These are phyloP conservation scores for Puffinus mauretanicus DNA, from an alignment of 2,113 vertebrate genomes.

Conservation along the genomic window DNA sequence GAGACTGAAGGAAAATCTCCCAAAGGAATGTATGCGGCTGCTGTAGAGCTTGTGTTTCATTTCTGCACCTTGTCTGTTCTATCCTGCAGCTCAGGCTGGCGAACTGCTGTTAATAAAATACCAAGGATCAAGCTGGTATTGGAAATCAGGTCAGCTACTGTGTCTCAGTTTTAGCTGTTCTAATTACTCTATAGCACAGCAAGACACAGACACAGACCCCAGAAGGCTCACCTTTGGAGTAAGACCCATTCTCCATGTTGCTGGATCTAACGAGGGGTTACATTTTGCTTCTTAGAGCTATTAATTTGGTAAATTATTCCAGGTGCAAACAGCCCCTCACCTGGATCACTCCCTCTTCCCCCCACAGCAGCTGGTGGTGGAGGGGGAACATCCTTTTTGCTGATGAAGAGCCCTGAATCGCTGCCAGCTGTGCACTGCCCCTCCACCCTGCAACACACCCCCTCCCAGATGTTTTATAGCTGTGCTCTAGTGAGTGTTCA, in stretches of 20 bases:
- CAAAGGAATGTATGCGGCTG: neutral
- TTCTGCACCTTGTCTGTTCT: neutral
- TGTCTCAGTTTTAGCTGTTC: neutral
- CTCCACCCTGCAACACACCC: neutral
- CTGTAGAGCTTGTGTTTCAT: neutral
- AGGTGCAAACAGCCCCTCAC: neutral
- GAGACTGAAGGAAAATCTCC: neutral
- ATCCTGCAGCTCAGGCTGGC: neutral
- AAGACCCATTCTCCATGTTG: fast-evolving
- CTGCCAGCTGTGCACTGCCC: neutral
- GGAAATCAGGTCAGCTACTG: conserved; percentile 7
- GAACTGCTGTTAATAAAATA: neutral
- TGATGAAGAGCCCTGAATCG: neutral
- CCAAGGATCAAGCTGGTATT: neutral
- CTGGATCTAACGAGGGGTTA: neutral
- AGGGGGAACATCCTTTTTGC: neutral
- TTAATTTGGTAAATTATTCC: neutral
- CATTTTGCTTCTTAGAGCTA: neutral
- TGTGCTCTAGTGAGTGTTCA: fast-evolving
- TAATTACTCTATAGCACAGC: neutral
- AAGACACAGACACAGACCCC: neutral
- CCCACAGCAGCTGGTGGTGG: neutral
- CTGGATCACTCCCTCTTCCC: neutral
- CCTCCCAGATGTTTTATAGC: neutral
- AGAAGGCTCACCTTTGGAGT: neutral